Conservation (phyloP, 2,888 invertebrate species). For the Protula sp. region DNA sequence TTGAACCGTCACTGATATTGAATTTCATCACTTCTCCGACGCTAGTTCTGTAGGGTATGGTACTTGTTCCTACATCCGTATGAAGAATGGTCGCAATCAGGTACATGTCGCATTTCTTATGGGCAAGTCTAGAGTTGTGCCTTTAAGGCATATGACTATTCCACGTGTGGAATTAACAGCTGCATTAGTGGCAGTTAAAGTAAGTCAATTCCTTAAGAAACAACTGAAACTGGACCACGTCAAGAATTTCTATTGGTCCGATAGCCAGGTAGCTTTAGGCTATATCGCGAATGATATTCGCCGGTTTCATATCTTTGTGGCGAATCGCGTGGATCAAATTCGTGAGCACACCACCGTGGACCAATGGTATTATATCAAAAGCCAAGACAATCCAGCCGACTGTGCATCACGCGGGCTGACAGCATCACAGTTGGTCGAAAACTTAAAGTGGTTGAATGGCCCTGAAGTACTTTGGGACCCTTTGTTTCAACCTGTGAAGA, state of each 20-base stretch:
- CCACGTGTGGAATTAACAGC: constrained; percentile 3
- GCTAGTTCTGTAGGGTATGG: constrained; percentile 13
- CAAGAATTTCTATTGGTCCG: constrained; percentile 2
- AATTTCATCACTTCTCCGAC: constrained; percentile 28
- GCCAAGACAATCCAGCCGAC: neutral
- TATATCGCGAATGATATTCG: neutral
- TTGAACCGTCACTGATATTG: constrained; percentile 1
- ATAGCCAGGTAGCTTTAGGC: neutral
- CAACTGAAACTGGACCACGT: neutral
- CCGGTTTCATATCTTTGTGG: neutral
- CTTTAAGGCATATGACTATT: neutral
- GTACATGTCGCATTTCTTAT: constrained; percentile 1
- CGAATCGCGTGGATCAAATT: neutral
- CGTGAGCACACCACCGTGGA: neutral
- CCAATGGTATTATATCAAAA: neutral
- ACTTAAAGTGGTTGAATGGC: neutral
- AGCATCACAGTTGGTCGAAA: neutral
- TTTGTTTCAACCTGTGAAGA: too few relatives aligned
- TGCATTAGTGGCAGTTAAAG: neutral
- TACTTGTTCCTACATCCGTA: neutral
- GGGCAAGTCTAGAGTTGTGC: constrained; percentile 3
- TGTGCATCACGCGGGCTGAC: neutral
- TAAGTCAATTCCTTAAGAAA: neutral
- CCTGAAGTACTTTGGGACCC: neutral
- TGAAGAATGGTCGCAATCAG: neutral